Conservation (phyloP, 1,140 invertebrate genomes). For the Sitophilus oryzae region DNA sequence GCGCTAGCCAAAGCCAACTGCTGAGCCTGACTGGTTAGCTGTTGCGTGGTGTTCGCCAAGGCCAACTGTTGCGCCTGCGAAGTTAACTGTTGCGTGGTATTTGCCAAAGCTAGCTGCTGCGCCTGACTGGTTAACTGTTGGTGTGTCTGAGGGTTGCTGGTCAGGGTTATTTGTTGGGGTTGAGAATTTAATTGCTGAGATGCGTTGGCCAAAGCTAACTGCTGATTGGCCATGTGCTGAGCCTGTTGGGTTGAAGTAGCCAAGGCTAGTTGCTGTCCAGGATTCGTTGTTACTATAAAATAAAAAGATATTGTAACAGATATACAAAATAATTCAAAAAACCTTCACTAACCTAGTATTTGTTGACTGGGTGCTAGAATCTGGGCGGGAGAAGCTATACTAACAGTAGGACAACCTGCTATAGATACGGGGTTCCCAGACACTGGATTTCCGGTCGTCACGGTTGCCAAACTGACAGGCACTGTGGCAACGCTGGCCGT, state of each 20-base stretch:
- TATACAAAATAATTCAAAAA: neutral
- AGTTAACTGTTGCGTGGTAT: constrained; percentile 36
- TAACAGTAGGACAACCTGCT: constrained; percentile 55
- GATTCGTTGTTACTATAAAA: constrained; percentile 41
- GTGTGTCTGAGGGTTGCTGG: constrained; percentile 4
- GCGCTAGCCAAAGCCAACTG: constrained; percentile 33
- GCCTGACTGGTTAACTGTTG: constrained; percentile 32
- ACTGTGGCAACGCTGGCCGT: constrained; percentile 59
- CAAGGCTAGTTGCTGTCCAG: constrained; percentile 38
- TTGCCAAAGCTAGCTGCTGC: constrained; percentile 36
- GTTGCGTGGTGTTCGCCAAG: constrained; percentile 21
- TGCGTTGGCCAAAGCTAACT: constrained; percentile 29
- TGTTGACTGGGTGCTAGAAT: constrained; percentile 44
- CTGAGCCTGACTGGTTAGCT: constrained; percentile 36
- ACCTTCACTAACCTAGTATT: constrained; percentile 36
- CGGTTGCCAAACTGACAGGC: constrained; percentile 56
- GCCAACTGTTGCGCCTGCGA: constrained; percentile 37
- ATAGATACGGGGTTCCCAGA: constrained; percentile 48
- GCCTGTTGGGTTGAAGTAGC: constrained; percentile 40
- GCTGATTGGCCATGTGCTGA: constrained; percentile 39
- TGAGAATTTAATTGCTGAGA: constrained; percentile 26
- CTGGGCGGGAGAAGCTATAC: constrained; percentile 52
- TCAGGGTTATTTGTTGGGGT: constrained; percentile 36
- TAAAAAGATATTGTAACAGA: neutral
- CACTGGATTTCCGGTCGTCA: constrained; percentile 40